phyloP scores from a whole-genome alignment of 1,140 invertebrate genomes.

The Eupeodes corollae region DNA sequence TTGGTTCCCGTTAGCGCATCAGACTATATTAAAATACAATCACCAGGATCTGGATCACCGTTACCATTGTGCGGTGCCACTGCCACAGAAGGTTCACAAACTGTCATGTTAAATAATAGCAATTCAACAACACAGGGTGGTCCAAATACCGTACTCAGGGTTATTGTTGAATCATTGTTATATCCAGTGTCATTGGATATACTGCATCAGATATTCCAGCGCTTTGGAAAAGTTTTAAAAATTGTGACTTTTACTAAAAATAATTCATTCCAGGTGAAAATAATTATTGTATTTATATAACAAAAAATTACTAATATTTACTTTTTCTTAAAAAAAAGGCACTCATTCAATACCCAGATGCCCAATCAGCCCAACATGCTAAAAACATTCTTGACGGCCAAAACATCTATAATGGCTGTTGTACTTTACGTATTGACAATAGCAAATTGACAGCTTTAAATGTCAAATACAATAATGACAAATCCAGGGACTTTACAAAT shows the following conservation, averaged over 20 bases:
- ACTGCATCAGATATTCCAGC: constrained; percentile 93
- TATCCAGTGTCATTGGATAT: constrained; percentile 97
- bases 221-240: constrained; percentile 95
- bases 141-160: constrained; percentile 90
- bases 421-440: constrained; percentile 98
- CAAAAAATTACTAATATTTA: too few species aligned
- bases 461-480: constrained; percentile 99
- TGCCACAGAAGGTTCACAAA: constrained; percentile 19
- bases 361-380: constrained; percentile 88
- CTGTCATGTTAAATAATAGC: constrained; percentile 35
- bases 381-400: constrained; percentile 93
- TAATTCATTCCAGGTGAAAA: constrained; percentile 73
- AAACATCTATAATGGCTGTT: constrained; percentile 98
- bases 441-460: constrained; percentile 95
- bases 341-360: constrained; percentile 95
- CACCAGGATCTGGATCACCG: constrained; percentile 33
- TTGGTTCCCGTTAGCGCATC: constrained; percentile 1
- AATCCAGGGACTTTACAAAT: constrained; percentile 97
- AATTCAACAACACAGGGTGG: constrained; percentile 65
- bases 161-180: constrained; percentile 96
- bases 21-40: constrained; percentile 32
- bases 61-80: constrained; percentile 27
- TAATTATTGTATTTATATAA: too few species aligned
- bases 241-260: constrained; percentile 99
- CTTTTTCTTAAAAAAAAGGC: constrained; percentile 54